Percentiles rank a stretch among this genome's conserved stretches.
These are phyloP conservation scores for Idaea aversata DNA, from an alignment of 2,888 invertebrate species.

Conservation along the genomic window DNA sequence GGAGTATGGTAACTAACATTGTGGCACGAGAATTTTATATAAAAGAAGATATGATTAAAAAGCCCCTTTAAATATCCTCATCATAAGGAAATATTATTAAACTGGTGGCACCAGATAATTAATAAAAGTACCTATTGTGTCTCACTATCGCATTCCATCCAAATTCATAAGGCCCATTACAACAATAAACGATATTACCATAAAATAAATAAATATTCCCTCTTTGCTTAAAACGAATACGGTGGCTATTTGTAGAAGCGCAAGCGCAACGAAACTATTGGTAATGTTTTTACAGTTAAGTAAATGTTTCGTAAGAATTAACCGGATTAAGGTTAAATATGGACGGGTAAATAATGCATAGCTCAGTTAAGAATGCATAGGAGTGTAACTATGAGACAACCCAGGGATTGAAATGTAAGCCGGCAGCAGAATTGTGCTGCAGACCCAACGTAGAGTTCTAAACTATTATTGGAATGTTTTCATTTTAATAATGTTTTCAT, in stretches of 20 bases:
- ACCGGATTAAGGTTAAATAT: background rate
- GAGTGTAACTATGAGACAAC: background rate
- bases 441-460: too few species aligned
- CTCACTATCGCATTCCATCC: background rate
- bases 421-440: too few species aligned
- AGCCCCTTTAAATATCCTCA: too few species aligned
- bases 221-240: background rate
- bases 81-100: too few species aligned
- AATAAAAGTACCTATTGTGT: background rate
- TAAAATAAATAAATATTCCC: background rate
- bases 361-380: background rate
- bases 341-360: background rate
- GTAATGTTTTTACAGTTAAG: conserved; percentile 1
- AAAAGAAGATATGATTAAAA: too few species aligned
- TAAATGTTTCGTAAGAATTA: background rate
- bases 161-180: background rate
- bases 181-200: background rate
- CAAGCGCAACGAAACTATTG: background rate
- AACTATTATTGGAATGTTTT: too few species aligned
- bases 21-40: too few species aligned
- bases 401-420: too few species aligned
- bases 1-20: too few species aligned
- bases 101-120: too few species aligned
- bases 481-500: too few species aligned
- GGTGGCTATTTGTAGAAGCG: conserved; percentile 1